These are phyloP conservation scores for Tupaia chinensis DNA, from an alignment of 2,113 vertebrate genomes.

Conservation along the genomic window DNA sequence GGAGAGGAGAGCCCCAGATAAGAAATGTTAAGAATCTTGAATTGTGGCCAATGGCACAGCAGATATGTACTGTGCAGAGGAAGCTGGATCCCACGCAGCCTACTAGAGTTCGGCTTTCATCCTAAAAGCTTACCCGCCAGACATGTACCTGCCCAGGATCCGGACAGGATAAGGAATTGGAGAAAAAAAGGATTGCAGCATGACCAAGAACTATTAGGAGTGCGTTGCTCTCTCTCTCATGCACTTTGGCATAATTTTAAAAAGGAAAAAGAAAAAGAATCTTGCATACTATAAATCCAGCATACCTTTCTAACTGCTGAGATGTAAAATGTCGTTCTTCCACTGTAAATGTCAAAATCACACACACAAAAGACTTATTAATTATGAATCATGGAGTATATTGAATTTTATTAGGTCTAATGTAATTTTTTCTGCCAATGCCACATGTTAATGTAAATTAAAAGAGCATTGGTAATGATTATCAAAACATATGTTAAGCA, in stretches of 20 bases:
- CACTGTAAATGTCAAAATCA: not conserved
- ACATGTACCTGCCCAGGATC: too few species aligned
- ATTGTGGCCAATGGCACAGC: not conserved
- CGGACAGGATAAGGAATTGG: too few species aligned
- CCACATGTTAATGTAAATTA: not conserved
- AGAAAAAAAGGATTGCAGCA: too few species aligned
- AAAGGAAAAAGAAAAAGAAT: too few species aligned
- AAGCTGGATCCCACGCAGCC: too few species aligned
- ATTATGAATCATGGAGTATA: not conserved
- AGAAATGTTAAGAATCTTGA: not conserved
- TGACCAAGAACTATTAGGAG: too few species aligned
- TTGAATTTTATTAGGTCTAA: not conserved
- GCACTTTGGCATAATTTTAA: too few species aligned
- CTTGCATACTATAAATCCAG: too few species aligned
- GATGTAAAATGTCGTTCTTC: not conserved
- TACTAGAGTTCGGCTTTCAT: too few species aligned
- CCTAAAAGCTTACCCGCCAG: too few species aligned
- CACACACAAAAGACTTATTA: not conserved
- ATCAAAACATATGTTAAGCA: not conserved
- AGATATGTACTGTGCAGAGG: too few species aligned
- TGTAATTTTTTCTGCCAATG: not conserved
- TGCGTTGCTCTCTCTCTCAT: too few species aligned
- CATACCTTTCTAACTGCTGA: not conserved
- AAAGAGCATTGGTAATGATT: not conserved
- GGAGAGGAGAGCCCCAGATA: not conserved